Conservation (phyloP, 2,888 invertebrate species). For the Psylliodes chrysocephalus region DNA sequence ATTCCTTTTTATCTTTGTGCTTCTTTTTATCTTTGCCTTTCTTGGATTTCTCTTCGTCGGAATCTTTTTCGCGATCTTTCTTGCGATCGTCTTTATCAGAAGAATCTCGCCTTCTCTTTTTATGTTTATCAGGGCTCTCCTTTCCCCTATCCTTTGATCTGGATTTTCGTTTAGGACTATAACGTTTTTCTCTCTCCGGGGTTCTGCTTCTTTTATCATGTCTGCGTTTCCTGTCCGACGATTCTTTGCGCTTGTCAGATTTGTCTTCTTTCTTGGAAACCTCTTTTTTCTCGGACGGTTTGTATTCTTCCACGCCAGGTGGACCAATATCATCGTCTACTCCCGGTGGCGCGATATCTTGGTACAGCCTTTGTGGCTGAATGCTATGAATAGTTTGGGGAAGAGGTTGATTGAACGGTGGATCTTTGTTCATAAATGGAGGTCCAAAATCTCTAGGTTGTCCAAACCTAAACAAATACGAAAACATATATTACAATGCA, state of each 20-base stretch:
- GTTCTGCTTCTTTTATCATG: conserved; percentile 48
- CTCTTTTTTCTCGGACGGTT: conserved; percentile 62
- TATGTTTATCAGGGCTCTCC: conserved; percentile 58
- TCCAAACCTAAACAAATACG: conserved; percentile 56
- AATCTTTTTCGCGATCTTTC: conserved; percentile 50
- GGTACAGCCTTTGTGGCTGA: conserved; percentile 48
- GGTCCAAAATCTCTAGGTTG: conserved; percentile 45
- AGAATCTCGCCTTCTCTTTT: conserved; percentile 56
- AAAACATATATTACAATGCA: conserved; percentile 32
- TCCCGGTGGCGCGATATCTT: conserved; percentile 51
- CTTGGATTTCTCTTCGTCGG: conserved; percentile 60
- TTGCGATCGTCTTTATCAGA: conserved; percentile 51
- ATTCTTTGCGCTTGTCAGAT: conserved; percentile 38
- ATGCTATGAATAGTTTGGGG: conserved; percentile 48
- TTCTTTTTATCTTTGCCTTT: conserved; percentile 68
- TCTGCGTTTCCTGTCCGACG: conserved; percentile 37
- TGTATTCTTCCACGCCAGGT: conserved; percentile 72
- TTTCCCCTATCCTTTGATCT: conserved; percentile 60
- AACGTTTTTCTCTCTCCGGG: conserved; percentile 52
- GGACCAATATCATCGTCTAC: conserved; percentile 69
- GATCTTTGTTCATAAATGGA: conserved; percentile 46
- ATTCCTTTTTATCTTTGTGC: conserved; percentile 67
- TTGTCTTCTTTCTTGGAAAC: conserved; percentile 41
- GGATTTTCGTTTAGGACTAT: conserved; percentile 60
- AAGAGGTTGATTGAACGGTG: conserved; percentile 47